Evolutionary conservation across 1,140 invertebrate species (phyloP).

Genomic region (Homalodisca vitripennis): DNA sequence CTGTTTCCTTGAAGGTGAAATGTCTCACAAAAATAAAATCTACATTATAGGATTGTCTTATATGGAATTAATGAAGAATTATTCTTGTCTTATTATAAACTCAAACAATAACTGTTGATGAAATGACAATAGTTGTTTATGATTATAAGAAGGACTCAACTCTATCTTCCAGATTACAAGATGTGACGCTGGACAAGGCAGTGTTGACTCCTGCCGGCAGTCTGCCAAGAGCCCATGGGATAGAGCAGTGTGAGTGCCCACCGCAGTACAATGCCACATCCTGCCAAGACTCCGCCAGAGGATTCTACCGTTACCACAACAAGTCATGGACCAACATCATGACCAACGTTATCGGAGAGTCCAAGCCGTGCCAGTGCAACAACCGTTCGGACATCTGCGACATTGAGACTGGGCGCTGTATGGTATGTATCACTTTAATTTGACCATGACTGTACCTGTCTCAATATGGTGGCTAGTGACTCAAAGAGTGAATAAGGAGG

Average conservation of each 20-base stretch:
- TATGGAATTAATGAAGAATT: not conserved
- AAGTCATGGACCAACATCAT: conserved; percentile 58
- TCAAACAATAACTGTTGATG: not conserved
- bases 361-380: conserved; percentile 80
- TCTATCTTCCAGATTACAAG: conserved; percentile 56
- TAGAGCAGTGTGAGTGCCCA: conserved; percentile 89
- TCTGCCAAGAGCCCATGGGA: conserved; percentile 66
- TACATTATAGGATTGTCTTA: not conserved
- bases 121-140: not conserved
- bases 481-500: too few relatives aligned
- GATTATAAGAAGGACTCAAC: not conserved
- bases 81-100: not conserved
- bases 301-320: conserved; percentile 72
- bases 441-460: too few relatives aligned
- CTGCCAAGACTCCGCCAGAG: conserved; percentile 84
- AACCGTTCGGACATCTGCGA: conserved; percentile 77
- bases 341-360: conserved; percentile 76
- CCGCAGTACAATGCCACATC: conserved; percentile 74
- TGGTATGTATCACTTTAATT: too few relatives aligned
- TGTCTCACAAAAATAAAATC: too few relatives aligned
- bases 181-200: conserved; percentile 83
- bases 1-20: too few relatives aligned
- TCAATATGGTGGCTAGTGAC: too few relatives aligned
- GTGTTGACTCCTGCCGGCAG: conserved; percentile 59
- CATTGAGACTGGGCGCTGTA: conserved; percentile 80